phyloP scores from a whole-genome alignment of 2,888 invertebrate genomes.

The Tridacna crocea region DNA sequence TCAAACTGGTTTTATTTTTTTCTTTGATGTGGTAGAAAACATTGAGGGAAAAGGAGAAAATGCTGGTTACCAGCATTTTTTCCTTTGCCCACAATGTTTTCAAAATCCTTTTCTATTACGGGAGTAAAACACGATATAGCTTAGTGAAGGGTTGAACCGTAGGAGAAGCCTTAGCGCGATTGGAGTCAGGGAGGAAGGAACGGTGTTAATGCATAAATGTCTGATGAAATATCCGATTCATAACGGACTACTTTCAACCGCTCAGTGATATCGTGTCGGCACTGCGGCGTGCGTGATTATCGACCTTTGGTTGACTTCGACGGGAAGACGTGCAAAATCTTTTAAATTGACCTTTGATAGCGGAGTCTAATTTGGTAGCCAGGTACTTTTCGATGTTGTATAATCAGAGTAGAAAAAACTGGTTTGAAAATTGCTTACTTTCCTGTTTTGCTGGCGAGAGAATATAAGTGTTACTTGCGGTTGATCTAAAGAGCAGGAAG shows the following conservation, averaged over 20 bases:
- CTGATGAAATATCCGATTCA: constrained; percentile 19
- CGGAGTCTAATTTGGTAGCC: background rate
- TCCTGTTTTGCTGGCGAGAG: too few species aligned
- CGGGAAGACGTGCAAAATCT: constrained; percentile 15
- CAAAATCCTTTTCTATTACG: too few species aligned
- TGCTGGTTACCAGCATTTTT: too few species aligned
- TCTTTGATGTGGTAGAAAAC: too few species aligned
- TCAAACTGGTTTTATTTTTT: too few species aligned
- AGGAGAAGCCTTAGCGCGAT: background rate
- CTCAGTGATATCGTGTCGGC: constrained; percentile 4
- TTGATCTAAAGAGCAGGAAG: too few species aligned
- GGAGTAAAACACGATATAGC: too few species aligned
- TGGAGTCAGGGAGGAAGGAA: background rate
- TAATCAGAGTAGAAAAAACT: background rate
- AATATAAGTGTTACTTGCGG: too few species aligned
- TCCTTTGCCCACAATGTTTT: too few species aligned
- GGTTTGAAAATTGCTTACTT: too few species aligned
- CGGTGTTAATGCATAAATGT: constrained; percentile 20
- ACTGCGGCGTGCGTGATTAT: constrained; percentile 1
- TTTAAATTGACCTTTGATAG: constrained; percentile 16
- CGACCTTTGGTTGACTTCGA: constrained; percentile 15
- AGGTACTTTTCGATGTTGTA: background rate
- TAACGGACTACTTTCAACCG: constrained; percentile 11
- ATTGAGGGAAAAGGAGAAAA: too few species aligned
- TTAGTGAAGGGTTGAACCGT: too few species aligned